Conservation (phyloP, 1,140 invertebrate genomes). For the Heliconius himera region DNA sequence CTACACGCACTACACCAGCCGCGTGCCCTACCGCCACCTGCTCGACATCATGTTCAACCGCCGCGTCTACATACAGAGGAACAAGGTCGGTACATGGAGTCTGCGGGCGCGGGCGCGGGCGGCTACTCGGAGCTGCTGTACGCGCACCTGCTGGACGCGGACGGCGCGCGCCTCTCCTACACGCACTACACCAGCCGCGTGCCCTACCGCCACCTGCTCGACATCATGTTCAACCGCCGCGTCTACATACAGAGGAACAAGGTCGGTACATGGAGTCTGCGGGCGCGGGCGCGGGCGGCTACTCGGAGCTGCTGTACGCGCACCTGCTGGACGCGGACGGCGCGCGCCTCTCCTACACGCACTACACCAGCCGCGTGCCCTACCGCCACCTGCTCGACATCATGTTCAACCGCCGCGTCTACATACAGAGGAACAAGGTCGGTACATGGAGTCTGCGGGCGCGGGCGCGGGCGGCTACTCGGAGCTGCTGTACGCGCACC, state of each 20-base stretch:
- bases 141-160: constrained; percentile 89
- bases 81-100: constrained; percentile 82
- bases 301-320: constrained; percentile 90
- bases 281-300: constrained; percentile 70
- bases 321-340: constrained; percentile 89
- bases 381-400: constrained; percentile 88
- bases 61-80: constrained; percentile 87
- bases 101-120: constrained; percentile 49
- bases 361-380: constrained; percentile 87
- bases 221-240: constrained; percentile 90
- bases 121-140: constrained; percentile 89
- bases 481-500: constrained; percentile 90
- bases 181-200: constrained; percentile 90
- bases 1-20: constrained; percentile 90
- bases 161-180: constrained; percentile 88
- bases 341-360: constrained; percentile 89
- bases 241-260: constrained; percentile 89
- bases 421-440: constrained; percentile 88
- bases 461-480: constrained; percentile 81
- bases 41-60: constrained; percentile 91
- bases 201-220: constrained; percentile 85
- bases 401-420: constrained; percentile 89
- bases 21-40: constrained; percentile 85
- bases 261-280: constrained; percentile 67
- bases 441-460: too few relatives aligned